A percentile compares a stretch with the other conserved stretches of the same genome.
Evolutionary conservation across 2,888 invertebrate genomes (phyloP).

Genomic region (Limnephilus rhombicus): DNA sequence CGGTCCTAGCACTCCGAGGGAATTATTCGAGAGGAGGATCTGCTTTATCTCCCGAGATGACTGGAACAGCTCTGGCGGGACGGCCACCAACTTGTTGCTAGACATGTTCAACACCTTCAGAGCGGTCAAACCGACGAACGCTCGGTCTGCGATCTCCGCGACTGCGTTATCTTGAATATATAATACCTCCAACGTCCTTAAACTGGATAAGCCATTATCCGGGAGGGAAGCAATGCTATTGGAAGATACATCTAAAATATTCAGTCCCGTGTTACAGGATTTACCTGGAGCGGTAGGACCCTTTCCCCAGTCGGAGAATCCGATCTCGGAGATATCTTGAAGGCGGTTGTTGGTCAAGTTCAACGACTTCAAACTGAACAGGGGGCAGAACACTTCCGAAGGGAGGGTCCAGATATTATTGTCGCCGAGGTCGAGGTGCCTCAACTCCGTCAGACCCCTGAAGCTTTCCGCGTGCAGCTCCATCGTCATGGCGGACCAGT

Average conservation of each 20-base stretch:
- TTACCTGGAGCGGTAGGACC: slow-evolving; percentile 83
- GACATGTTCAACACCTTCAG: slow-evolving; percentile 87
- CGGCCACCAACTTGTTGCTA: slow-evolving; percentile 86
- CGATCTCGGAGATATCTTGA: slow-evolving; percentile 86
- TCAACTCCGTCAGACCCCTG: slow-evolving; percentile 82
- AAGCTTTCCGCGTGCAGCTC: slow-evolving; percentile 87
- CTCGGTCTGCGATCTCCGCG: slow-evolving; percentile 85
- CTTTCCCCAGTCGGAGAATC: slow-evolving; percentile 86
- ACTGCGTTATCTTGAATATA: slow-evolving; percentile 88
- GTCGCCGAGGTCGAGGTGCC: slow-evolving; percentile 83
- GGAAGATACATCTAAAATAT: slow-evolving; percentile 84
- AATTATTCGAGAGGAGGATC: slow-evolving; percentile 88
- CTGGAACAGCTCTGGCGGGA: slow-evolving; percentile 88
- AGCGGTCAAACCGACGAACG: slow-evolving; percentile 84
- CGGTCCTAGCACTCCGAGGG: slow-evolving; percentile 86
- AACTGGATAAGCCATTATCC: slow-evolving; percentile 83
- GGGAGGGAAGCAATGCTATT: slow-evolving; percentile 85
- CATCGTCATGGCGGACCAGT: slow-evolving; percentile 89
- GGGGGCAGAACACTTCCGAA: slow-evolving; percentile 84
- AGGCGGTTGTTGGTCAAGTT: slow-evolving; percentile 88
- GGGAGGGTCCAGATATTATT: slow-evolving; percentile 88
- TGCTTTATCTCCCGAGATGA: slow-evolving; percentile 84
- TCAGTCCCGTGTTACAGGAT: slow-evolving; percentile 84
- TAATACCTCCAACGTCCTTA: slow-evolving; percentile 83
- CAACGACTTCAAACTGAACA: slow-evolving; percentile 82